Percentiles rank a stretch among this genome's conserved stretches.
phyloP scores from a whole-genome alignment of 1,140 invertebrate species.

The Lasioglossum albipes region DNA sequence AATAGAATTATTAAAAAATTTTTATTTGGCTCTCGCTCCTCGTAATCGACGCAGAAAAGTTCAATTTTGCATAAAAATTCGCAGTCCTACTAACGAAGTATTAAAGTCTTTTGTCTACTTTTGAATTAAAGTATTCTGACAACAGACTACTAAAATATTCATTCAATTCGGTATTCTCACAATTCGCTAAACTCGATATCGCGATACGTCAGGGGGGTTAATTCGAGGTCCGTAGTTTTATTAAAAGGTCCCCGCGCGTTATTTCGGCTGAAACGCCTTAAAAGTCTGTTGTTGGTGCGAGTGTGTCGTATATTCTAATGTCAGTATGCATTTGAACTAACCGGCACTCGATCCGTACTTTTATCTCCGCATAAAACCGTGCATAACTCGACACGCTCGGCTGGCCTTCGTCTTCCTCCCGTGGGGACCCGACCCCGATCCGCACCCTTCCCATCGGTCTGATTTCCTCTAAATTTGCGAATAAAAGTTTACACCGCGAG shows the following conservation, averaged over 20 bases:
- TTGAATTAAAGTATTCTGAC: too few species aligned
- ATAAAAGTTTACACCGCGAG: constrained; percentile 73
- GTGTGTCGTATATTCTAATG: background rate
- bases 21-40: too few species aligned
- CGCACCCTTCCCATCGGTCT: constrained; percentile 42
- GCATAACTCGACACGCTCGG: constrained; percentile 30
- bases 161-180: too few species aligned
- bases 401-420: constrained; percentile 36
- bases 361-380: constrained; percentile 55
- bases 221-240: background rate
- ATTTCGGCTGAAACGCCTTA: background rate
- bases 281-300: background rate
- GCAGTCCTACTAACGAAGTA: too few species aligned
- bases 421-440: background rate
- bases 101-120: too few species aligned
- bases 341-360: constrained; percentile 49
- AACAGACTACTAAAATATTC: too few species aligned
- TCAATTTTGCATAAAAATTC: too few species aligned
- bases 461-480: constrained; percentile 72
- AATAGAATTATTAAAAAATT: too few species aligned
- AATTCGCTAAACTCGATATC: too few species aligned
- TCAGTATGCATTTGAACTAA: constrained; percentile 42
- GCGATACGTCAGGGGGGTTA: background rate
- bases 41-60: too few species aligned
- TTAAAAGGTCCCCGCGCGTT: background rate